Percentiles rank a stretch among this genome's conserved stretches.
These are phyloP conservation scores for Apodemus speciosus DNA, from an alignment of 2,113 vertebrate species.

Conservation along the genomic window DNA sequence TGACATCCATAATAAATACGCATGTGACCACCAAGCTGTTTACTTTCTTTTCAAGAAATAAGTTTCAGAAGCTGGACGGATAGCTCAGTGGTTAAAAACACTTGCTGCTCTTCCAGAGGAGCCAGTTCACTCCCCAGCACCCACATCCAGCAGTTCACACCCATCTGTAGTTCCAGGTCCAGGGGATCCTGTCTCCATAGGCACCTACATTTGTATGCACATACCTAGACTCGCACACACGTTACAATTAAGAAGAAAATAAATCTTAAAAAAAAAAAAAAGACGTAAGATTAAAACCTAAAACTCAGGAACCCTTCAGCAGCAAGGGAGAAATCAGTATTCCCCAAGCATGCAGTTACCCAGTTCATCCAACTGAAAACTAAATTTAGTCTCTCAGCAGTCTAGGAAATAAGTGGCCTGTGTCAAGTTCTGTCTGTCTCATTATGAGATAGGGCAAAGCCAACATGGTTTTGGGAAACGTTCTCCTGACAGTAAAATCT, in stretches of 20 bases:
- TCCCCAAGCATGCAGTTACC: neutral
- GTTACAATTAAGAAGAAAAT: neutral
- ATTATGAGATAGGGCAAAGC: conserved; percentile 27
- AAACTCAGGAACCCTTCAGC: neutral
- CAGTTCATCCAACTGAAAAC: conserved; percentile 18
- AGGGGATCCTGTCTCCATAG: no score
- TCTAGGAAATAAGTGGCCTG: neutral
- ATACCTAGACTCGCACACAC: neutral
- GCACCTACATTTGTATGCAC: neutral
- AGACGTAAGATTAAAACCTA: neutral
- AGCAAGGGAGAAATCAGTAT: neutral
- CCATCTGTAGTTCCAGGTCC: neutral
- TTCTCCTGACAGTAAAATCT: neutral
- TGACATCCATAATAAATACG: neutral
- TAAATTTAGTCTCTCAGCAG: neutral
- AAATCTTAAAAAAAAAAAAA: neutral
- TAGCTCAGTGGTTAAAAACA: neutral
- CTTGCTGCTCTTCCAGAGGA: neutral
- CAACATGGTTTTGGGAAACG: neutral
- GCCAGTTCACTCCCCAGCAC: neutral
- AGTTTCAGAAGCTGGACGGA: neutral
- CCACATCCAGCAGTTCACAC: neutral
- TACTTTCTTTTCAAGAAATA: neutral
- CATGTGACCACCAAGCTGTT: neutral
- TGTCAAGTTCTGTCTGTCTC: conserved; percentile 12